Percentiles rank a stretch among this genome's conserved stretches.
These are phyloP conservation scores for Rhyacophila brunnea DNA, from an alignment of 1,140 invertebrate genomes.

Conservation along the genomic window DNA sequence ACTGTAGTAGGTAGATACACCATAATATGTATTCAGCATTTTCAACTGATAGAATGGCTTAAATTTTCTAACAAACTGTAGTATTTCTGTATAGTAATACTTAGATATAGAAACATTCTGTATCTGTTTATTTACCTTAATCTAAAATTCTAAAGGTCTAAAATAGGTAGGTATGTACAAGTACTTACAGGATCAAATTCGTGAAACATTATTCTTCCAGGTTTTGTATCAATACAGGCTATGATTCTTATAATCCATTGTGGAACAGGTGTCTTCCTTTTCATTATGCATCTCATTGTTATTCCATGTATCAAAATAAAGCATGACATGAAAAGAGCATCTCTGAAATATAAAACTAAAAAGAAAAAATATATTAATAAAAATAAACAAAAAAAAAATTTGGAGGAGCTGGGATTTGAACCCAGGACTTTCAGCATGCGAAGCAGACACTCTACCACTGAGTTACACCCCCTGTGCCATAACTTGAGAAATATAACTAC, in stretches of 20 bases:
- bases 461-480: constrained; percentile 64
- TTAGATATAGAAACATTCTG: too few relatives aligned
- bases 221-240: constrained; percentile 1
- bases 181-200: constrained; percentile 24
- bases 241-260: constrained; percentile 6
- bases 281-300: constrained; percentile 1
- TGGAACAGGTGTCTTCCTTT: not conserved
- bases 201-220: constrained; percentile 21
- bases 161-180: too few relatives aligned
- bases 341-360: constrained; percentile 18
- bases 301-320: constrained; percentile 9
- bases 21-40: too few relatives aligned
- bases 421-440: constrained; percentile 76
- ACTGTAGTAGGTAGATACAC: too few relatives aligned
- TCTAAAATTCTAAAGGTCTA: too few relatives aligned
- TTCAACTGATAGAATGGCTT: too few relatives aligned
- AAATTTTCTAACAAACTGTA: too few relatives aligned
- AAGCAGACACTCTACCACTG: constrained; percentile 77
- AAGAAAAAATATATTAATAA: constrained; percentile 5
- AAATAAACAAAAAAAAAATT: constrained; percentile 10
- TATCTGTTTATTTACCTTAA: too few relatives aligned
- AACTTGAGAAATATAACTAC: too few relatives aligned
- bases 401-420: constrained; percentile 74
- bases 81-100: too few relatives aligned
- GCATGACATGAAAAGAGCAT: constrained; percentile 5